Evolutionary conservation across 2,888 invertebrate genomes (phyloP), one percentile per base, ranked within the genome.

Genomic region (Vanessa cardui): DNA sequence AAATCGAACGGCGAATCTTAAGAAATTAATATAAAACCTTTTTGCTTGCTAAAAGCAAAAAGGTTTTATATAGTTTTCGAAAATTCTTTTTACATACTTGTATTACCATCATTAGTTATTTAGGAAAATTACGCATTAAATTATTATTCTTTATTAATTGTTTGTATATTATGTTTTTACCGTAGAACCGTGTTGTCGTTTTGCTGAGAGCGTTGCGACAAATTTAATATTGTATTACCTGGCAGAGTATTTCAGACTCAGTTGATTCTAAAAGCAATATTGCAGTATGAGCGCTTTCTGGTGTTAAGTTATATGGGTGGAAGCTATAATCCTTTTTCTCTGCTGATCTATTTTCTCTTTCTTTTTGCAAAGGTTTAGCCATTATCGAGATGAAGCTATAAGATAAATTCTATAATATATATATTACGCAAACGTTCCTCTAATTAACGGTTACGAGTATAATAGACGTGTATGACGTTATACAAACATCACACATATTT

Each of bases 181-280:
- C 26, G 39, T 9, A 39, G 12, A 39, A 39, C 9, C 7, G 2
- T 9, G 49, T 20, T 16, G n/a, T 46, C 49, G 20, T 18, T 2
- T 9, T 20, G 18, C 8, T 49, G 20, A 9, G 8, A 49, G 4
- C 49, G 12, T 12, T 39, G 39, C 39, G 12, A 39, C 39, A 39
- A 12, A 39, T 39, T 39, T 3, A 50, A 44, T 45, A 39, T 49
- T 9, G 52, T n/a, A n/a, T 63, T 79, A 92, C 92, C 86, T 90
- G 90, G 69, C 92, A 91, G 79, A 93, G 69, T 83, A 93, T 86
- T 74, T 92, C 90, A 15, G 87, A 80, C 78, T 93, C 92, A 4
- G 78, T 64, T 0, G 92, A 90, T 69, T 89, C 87, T 44, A 93
- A 74, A 2, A 93, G 82, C 16, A 92, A 73, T n/a, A 93, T 86